Conservation (phyloP, 2,888 invertebrate genomes). For the Dinocampus coccinellae region DNA sequence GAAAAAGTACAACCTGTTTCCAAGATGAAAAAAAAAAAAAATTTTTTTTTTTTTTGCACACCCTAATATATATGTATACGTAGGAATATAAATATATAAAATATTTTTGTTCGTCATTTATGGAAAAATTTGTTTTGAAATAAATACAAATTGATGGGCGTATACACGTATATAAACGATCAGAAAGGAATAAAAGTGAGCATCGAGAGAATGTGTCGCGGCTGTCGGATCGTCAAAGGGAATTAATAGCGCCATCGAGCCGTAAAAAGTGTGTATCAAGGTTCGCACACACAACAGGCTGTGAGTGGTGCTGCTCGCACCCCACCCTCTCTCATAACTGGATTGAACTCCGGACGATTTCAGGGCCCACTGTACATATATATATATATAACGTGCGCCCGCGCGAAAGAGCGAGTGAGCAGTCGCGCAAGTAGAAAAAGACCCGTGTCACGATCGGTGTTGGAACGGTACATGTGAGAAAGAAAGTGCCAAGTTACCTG, state of each 20-base stretch:
- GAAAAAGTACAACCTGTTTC: no score
- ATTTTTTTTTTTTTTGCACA: no score
- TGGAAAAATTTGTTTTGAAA: neutral
- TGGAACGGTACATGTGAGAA: conserved; percentile 2
- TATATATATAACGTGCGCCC: neutral
- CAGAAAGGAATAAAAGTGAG: conserved; percentile 24
- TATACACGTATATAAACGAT: conserved; percentile 7
- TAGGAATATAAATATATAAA: neutral
- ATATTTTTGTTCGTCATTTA: neutral
- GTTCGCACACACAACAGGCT: conserved; percentile 31
- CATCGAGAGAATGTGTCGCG: conserved; percentile 41
- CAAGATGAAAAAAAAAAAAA: conserved; percentile 5
- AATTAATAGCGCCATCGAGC: conserved; percentile 59
- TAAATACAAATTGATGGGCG: conserved; percentile 12
- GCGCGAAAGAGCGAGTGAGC: neutral
- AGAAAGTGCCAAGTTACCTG: conserved; percentile 16
- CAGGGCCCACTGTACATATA: neutral
- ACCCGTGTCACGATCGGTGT: conserved; percentile 32
- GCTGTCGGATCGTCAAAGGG: conserved; percentile 59
- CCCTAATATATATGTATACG: neutral
- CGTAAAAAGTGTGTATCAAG: conserved; percentile 59
- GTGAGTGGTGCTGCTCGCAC: conserved; percentile 5
- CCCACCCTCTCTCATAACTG: neutral
- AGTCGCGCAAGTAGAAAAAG: conserved; percentile 13
- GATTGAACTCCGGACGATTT: conserved; percentile 8